A percentile compares a stretch with the other conserved stretches of the same genome.
Evolutionary conservation across 37 sponge, comb jelly and placozoan species (phyloP).

Genomic region (Aplysina aerophoba): DNA sequence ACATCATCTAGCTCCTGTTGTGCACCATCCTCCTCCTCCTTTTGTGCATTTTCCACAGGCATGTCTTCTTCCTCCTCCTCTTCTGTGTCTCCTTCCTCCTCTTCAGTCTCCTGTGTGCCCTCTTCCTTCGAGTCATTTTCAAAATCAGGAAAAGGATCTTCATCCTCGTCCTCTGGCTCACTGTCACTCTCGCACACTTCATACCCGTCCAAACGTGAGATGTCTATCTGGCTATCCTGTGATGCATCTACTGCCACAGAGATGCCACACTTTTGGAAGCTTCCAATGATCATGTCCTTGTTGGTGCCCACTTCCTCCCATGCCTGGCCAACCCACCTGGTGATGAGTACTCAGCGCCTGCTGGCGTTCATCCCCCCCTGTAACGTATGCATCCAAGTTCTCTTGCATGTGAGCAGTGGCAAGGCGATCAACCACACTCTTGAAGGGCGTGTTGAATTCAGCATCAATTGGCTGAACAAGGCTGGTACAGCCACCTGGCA

Average conservation of each 20-base stretch:
- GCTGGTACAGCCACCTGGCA: slow-evolving; percentile 61
- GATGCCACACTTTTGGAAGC: slow-evolving; percentile 50
- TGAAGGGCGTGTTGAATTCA: slow-evolving; percentile 40
- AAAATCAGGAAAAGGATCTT: too few relatives aligned
- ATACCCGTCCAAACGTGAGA: slow-evolving; percentile 40
- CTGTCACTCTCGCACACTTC: slow-evolving; percentile 19
- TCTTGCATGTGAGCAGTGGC: slow-evolving; percentile 47
- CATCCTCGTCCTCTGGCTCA: slow-evolving; percentile 31
- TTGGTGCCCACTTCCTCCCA: too few relatives aligned
- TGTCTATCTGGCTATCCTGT: slow-evolving; percentile 41
- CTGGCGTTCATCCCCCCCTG: too few relatives aligned
- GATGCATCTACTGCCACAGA: slow-evolving; percentile 42
- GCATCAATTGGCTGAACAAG: slow-evolving; percentile 59
- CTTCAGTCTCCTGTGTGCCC: too few relatives aligned
- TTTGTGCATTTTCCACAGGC: too few relatives aligned
- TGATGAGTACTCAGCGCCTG: slow-evolving; percentile 30
- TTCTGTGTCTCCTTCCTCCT: too few relatives aligned
- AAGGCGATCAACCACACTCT: slow-evolving; percentile 17
- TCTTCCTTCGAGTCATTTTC: too few relatives aligned
- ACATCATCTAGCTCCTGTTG: too few relatives aligned
- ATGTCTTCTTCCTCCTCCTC: too few relatives aligned
- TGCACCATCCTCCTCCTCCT: too few relatives aligned
- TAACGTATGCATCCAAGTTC: slow-evolving; percentile 37
- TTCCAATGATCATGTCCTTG: slow-evolving; percentile 43
- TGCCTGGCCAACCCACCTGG: slow-evolving; percentile 57